phyloP scores from a whole-genome alignment of 2,888 invertebrate genomes.

The Galerucella calmariensis region DNA sequence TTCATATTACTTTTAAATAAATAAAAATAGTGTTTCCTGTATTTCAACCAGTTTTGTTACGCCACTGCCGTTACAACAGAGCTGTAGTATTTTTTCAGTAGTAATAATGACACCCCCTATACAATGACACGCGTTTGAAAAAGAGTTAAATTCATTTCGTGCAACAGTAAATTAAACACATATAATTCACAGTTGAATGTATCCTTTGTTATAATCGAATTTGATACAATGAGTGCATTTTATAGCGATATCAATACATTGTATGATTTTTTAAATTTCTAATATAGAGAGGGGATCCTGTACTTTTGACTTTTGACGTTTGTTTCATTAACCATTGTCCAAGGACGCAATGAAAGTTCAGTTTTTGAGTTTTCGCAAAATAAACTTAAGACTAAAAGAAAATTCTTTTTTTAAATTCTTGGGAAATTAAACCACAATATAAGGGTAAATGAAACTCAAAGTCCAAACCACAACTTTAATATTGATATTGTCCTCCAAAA shows the following conservation, averaged over 20 bases:
- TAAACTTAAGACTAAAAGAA: too few species aligned
- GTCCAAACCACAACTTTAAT: too few species aligned
- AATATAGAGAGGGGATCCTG: neutral
- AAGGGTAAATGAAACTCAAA: too few species aligned
- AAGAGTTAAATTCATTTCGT: slow-evolving; percentile 22
- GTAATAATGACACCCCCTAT: slow-evolving; percentile 10
- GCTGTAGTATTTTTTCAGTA: neutral
- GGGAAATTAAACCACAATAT: too few species aligned
- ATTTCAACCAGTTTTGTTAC: neutral
- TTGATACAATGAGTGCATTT: slow-evolving; percentile 31
- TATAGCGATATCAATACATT: slow-evolving; percentile 2
- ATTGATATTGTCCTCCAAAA: too few species aligned
- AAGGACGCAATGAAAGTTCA: too few species aligned
- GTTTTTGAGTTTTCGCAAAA: too few species aligned
- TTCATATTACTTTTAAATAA: neutral
- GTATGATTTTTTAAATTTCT: neutral
- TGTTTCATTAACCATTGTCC: too few species aligned
- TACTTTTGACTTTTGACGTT: too few species aligned
- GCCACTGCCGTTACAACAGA: neutral
- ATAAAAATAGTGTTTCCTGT: too few species aligned
- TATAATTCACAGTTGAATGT: slow-evolving; percentile 36
- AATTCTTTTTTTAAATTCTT: too few species aligned
- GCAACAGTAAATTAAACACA: slow-evolving; percentile 37
- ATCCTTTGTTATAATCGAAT: slow-evolving; percentile 31
- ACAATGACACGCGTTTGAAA: neutral